Evolutionary conservation across 2,797 vertebrate genomes (phyloP).

Genomic region (Pseudochaenichthys georgianus): DNA sequence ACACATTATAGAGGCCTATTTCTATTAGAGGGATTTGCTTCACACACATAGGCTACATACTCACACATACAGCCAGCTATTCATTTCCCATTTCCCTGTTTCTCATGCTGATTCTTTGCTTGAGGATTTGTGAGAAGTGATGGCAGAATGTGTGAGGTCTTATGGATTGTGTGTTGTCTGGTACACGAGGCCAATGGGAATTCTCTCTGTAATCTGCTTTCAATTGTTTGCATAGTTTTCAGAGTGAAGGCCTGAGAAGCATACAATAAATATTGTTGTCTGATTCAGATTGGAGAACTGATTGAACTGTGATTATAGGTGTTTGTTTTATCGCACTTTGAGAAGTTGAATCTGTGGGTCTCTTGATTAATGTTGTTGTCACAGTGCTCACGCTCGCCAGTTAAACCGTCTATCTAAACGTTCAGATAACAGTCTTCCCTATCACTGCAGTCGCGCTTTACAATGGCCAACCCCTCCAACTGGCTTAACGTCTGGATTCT

Average conservation of each 20-base stretch:
- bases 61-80: slow-evolving; percentile 22
- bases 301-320: slow-evolving; percentile 24
- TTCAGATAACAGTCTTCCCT: slow-evolving; percentile 79
- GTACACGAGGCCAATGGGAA: slow-evolving; percentile 29
- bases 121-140: slow-evolving; percentile 57
- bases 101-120: slow-evolving; percentile 44
- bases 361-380: slow-evolving; percentile 66
- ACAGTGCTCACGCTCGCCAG: slow-evolving; percentile 61
- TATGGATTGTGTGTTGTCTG: slow-evolving; percentile 51
- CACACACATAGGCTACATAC: slow-evolving; percentile 32
- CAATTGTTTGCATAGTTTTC: slow-evolving; percentile 35
- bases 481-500: slow-evolving; percentile 79
- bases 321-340: slow-evolving; percentile 38
- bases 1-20: slow-evolving; percentile 58
- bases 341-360: slow-evolving; percentile 31
- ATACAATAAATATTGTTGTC: slow-evolving; percentile 58
- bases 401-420: slow-evolving; percentile 76
- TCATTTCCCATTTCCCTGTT: slow-evolving; percentile 41
- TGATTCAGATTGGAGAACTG: slow-evolving; percentile 27
- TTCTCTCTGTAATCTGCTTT: slow-evolving; percentile 25
- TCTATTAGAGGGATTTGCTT: slow-evolving; percentile 57
- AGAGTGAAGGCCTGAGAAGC: slow-evolving; percentile 29
- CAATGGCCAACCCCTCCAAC: slow-evolving; percentile 74
- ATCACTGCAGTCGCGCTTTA: slow-evolving; percentile 66
- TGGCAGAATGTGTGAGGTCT: slow-evolving; percentile 47